Percentiles rank a stretch among this genome's conserved stretches.
phyloP scores from a whole-genome alignment of 2,888 invertebrate genomes.

The Psylliodes chrysocephalus region DNA sequence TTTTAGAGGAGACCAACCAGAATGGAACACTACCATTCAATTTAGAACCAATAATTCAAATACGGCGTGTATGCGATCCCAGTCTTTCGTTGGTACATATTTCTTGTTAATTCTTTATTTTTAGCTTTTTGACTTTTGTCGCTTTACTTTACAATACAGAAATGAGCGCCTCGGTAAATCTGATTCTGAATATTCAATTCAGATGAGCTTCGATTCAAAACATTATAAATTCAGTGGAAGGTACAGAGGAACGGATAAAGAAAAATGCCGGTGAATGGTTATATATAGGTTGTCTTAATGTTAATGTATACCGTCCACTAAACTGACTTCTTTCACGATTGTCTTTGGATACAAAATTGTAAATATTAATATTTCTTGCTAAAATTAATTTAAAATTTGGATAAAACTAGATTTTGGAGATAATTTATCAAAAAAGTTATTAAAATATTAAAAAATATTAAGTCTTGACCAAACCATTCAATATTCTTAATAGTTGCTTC shows the following conservation, averaged over 20 bases:
- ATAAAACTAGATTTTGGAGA: too few relatives aligned
- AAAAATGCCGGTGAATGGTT: background rate
- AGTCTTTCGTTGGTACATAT: slow-evolving; percentile 7
- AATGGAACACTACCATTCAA: slow-evolving; percentile 47
- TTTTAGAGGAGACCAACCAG: slow-evolving; percentile 34
- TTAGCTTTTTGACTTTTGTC: slow-evolving; percentile 29
- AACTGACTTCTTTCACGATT: too few relatives aligned
- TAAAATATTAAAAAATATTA: too few relatives aligned
- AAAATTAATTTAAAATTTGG: too few relatives aligned
- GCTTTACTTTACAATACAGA: slow-evolving; percentile 26
- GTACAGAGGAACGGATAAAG: background rate
- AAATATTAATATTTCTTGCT: too few relatives aligned
- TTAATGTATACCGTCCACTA: too few relatives aligned
- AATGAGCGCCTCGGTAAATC: slow-evolving; percentile 30
- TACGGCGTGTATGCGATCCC: slow-evolving; percentile 23
- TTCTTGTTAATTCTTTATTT: slow-evolving; percentile 7
- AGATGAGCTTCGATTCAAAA: slow-evolving; percentile 17
- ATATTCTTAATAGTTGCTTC: too few relatives aligned
- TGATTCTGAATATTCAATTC: slow-evolving; percentile 32
- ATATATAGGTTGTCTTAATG: too few relatives aligned
- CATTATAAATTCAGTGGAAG: slow-evolving; percentile 28
- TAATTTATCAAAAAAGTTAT: too few relatives aligned
- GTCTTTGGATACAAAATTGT: too few relatives aligned
- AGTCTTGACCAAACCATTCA: too few relatives aligned
- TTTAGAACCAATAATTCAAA: slow-evolving; percentile 48